Evolutionary conservation across 37 sponge, comb jelly and placozoan genomes (phyloP), one percentile per base, ranked within the genome.

Genomic region (Dysidea cf. avara): DNA sequence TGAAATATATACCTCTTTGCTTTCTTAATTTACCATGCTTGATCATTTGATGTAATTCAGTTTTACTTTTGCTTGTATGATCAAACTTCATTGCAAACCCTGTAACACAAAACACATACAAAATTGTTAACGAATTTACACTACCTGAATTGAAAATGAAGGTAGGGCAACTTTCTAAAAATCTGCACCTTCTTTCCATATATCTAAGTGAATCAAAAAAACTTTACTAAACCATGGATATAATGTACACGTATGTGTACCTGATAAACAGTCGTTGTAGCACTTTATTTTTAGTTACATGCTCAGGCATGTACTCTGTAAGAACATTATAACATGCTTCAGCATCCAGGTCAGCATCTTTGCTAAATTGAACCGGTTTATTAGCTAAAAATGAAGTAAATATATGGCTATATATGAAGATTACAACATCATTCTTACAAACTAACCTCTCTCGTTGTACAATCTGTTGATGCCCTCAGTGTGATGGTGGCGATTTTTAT

Each of bases 161-260:
- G 24, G 70, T 72, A 24, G 89, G 83, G 0, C 72, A 58, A 4
- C 13, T 53, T 5, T 93, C 89, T 0, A 93, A 68, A 39, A 88
- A 85, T 1, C 26, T 39, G 74, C 94, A 93, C 7, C 89, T 56
- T 48, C 89, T 81, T 6, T 83, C 75, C 89, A 88, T 93, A 61
- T 93, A 88, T 61, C 89, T 88, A 37, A 0, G 66, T 32, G 53
- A n/a, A n/a, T n/a, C n/a, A n/a, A n/a, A n/a, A n/a, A n/a, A n/a
- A n/a, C n/a, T n/a, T n/a, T n/a, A n/a, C n/a, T n/a, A n/a, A 62
- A 4, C 28, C n/a, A 2, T 3, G 7, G 36, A n/a, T n/a, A n/a
- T n/a, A n/a, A n/a, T n/a, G n/a, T n/a, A n/a, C n/a, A n/a, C n/a
- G n/a, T n/a, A n/a, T n/a, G 2, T 60, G n/a, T 70, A 92, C 93